Evolutionary conservation across 2,113 vertebrate genomes (phyloP), one percentile per base, ranked within the genome.

Genomic region (Phrynocephalus versicolor): DNA sequence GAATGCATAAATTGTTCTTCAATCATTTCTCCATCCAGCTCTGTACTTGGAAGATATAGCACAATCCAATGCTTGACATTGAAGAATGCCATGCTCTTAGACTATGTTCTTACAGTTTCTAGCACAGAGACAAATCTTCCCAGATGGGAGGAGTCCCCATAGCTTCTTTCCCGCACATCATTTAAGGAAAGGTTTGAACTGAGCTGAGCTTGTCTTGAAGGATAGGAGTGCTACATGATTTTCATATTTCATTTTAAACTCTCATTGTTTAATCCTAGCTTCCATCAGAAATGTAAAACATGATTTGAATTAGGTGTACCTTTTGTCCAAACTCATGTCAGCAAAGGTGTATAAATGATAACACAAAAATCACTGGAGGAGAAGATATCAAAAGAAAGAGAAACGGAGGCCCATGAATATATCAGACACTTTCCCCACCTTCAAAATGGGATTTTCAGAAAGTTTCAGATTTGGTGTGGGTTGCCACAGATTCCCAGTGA

Each of bases 41-140:
- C 65, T 51, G n/a, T 69, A 13, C 62, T 27, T 0, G 37, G 14
- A n/a, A n/a, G n/a, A n/a, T n/a, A n/a, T n/a, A 18, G 57, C 23
- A 69, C 70, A 64, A 57, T 77, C 45, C n/a, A 37, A 39, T 1
- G 12, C 1, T 18, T 70, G 0, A 14, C n/a, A 19, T 10, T n/a
- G 37, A 45, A 10, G 0, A 15, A 27, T 19, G 81, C 67, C 82
- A 18, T 15, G 72, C 76, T 25, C 2, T 2, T 0, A 0, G 41
- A 23, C 13, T 60, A 27, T 65, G 72, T 84, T 69, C 62, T 39
- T 87, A 57, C 16, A 16, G 18, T 30, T 8, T n/a, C 0, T 0
- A 30, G 16, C 45, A 57, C 9, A 16, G 9, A 33, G 8, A 27
- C 8, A 41, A 79, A 72, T 45, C 23, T 60, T 65, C 73, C 83